A percentile compares a stretch with the other conserved stretches of the same genome.
phyloP scores from a whole-genome alignment of 2,888 invertebrate species.

The Geotrupes spiniger region DNA sequence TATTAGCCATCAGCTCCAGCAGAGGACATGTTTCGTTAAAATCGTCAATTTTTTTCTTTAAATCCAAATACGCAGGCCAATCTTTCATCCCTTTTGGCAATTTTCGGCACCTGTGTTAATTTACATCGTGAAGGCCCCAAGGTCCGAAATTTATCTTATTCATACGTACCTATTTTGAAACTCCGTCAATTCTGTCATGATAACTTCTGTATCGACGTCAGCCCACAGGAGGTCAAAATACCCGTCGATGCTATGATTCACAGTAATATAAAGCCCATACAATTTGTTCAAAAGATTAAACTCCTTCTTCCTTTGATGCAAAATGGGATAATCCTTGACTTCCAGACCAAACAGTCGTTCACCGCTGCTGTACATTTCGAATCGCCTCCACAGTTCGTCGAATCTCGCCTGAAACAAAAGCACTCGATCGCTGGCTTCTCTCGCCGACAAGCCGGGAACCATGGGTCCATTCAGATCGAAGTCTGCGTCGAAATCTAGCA shows the following conservation, averaged over 20 bases:
- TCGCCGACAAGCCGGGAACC: conserved; percentile 76
- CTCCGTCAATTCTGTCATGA: conserved; percentile 74
- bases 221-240: conserved; percentile 84
- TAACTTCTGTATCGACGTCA: conserved; percentile 79
- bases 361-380: conserved; percentile 79
- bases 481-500: conserved; percentile 67
- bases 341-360: conserved; percentile 83
- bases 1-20: conserved; percentile 83
- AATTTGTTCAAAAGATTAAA: conserved; percentile 80
- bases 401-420: conserved; percentile 75
- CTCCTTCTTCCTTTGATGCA: conserved; percentile 78
- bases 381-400: conserved; percentile 79
- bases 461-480: conserved; percentile 80
- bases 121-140: too few relatives aligned
- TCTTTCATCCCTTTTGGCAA: conserved; percentile 82
- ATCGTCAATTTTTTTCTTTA: conserved; percentile 87
- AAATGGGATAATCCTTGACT: conserved; percentile 76
- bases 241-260: conserved; percentile 81
- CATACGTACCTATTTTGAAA: conserved; percentile 77
- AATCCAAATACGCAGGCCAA: conserved; percentile 83
- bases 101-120: conserved; percentile 77
- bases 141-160: too few relatives aligned
- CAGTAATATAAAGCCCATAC: conserved; percentile 75
- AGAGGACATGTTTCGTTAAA: conserved; percentile 86
- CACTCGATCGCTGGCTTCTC: conserved; percentile 82